Percentiles rank a stretch among this genome's conserved stretches.
Evolutionary conservation across 1,140 invertebrate genomes (phyloP).

Genomic region (Penaeus chinensis): DNA sequence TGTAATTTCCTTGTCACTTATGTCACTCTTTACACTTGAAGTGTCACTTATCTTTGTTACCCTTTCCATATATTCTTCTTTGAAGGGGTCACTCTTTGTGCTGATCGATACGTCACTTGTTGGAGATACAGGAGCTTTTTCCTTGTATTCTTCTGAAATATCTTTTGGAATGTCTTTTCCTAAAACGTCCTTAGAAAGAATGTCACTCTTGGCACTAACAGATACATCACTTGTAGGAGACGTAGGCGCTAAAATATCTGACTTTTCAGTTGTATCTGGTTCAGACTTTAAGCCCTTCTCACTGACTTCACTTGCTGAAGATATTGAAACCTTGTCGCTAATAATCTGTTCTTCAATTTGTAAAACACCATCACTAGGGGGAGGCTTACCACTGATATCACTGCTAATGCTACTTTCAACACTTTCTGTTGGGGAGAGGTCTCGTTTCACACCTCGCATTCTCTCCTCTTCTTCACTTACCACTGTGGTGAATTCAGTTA

Average conservation of each 20-base stretch:
- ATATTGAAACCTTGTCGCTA: not conserved
- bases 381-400: not conserved
- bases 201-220: not conserved
- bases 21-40: slow-evolving; percentile 37
- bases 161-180: slow-evolving; percentile 10
- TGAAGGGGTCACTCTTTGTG: not conserved
- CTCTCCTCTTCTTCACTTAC: slow-evolving; percentile 11
- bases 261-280: not conserved
- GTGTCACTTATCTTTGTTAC: slow-evolving; percentile 30
- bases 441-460: slow-evolving; percentile 10
- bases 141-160: not conserved
- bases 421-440: not conserved
- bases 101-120: slow-evolving; percentile 31
- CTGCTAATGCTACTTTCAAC: slow-evolving; percentile 22
- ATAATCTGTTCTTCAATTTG: not conserved
- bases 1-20: slow-evolving; percentile 21
- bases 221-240: slow-evolving; percentile 35
- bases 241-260: not conserved
- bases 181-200: not conserved
- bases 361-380: too few relatives aligned
- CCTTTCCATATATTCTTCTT: slow-evolving; percentile 17
- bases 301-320: not conserved
- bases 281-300: not conserved
- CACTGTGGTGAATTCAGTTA: not conserved
- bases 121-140: slow-evolving; percentile 11